Base-by-base conservation (phyloP, 2,797 vertebrate species). In the Ispidina lecontei region DNA sequence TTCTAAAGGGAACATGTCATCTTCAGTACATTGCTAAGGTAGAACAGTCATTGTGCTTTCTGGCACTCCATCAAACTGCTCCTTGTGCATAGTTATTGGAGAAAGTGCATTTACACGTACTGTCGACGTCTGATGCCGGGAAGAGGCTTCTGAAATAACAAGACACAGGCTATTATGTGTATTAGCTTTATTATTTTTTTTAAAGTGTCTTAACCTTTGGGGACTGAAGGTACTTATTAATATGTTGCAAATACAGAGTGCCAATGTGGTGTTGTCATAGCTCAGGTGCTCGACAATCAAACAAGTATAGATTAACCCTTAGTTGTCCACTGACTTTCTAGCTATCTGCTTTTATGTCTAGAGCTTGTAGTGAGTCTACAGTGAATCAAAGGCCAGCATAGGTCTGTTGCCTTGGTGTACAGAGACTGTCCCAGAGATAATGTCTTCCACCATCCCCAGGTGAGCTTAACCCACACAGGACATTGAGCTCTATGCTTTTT, bases 1-100 rank as follows among this genome's bases (percentile, higher is more conserved):
- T 96, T 95, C 84, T 94, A 91, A 96, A 97, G 97, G 92, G 97
- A 97, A 96, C 95, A 95, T 95, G 95, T 95, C 95, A 95, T 97
- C 93, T 97, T 94, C 55, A 73, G 93, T 74, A 77, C 86, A 79
- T 75, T 94, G 91, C 90, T 56, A 95, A 94, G 95, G 96, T 95
- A 95, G 95, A 96, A 93, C 89, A 89, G 86, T 87, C 96, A 94
- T 95, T 97, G 86, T 95, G 39, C 85, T 96, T 91, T 64, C 91
- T 96, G 94, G 96, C 97, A 91, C 83, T 94, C 79, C 54, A 80
- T 95, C 91, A 95, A 88, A 35, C 39, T 68, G 78, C 89, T 95
- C 60, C 83, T 93, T 87, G 78, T 87, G 92, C 93, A 67, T 52
- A 91, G 81, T 55, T 75, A 94, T 95, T 67, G 89, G 87, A 91